Evolutionary conservation across 2,113 vertebrate genomes (phyloP), one percentile per base, ranked within the genome.

Genomic region (Cromileptes altivelis): DNA sequence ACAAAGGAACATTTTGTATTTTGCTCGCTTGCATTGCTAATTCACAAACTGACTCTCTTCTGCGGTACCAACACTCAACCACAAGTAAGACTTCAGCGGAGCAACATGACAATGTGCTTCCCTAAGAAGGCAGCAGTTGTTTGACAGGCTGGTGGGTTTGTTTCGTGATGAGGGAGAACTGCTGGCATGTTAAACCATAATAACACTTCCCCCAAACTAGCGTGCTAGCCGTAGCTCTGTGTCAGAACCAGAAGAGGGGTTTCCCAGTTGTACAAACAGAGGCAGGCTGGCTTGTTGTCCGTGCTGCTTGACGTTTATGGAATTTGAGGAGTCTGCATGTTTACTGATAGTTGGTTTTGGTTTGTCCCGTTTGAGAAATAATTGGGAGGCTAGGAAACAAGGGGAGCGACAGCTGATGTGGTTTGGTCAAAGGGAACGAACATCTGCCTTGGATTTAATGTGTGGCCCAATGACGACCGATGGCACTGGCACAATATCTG

Each of bases 391-490:
- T 73, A 88, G 70, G 79, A 77, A 90, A 91, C 87, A 86, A 82
- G 87, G 80, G 81, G 81, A 89, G 78, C 91, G 84, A 94, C 94
- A 95, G 94, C 93, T 93, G 91, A 91, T 90, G 91, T 85, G 92
- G 90, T 89, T 90, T 73, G 58, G 85, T 92, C 84, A 42, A 87
- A 86, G 78, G 40, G 62, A 90, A 82, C 33, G 57, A 89, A 90
- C 94, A 94, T 95, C 91, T 95, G 93, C 89, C 88, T 93, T 91
- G 91, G 89, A 94, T 95, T 93, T 86, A 80, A 90, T 64, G 76
- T 88, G 85, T 85, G 85, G 87, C 84, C 87, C 87, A 87, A 89
- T 91, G 89, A 92, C 91, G 82, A 71, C 62, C 64, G 9, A 37
- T 82, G 75, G 82, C 80, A 71, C 70, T 81, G 72, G 73, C 83